phyloP scores from a whole-genome alignment of 2,888 invertebrate species.

The Cylindroiulus punctatus region DNA sequence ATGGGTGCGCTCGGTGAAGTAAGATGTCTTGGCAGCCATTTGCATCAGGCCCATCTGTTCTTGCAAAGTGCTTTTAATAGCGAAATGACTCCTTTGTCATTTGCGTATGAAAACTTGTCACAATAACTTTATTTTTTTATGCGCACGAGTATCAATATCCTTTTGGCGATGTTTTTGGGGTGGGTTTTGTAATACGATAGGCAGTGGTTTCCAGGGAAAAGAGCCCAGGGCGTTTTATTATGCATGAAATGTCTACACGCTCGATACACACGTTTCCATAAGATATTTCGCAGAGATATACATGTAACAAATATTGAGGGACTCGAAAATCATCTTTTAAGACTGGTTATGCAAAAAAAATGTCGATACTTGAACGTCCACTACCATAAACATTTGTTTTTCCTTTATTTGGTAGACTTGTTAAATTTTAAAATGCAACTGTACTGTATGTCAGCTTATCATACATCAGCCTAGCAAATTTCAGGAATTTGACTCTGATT shows the following conservation, averaged over 20 bases:
- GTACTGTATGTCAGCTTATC: background rate
- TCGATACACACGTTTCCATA: background rate
- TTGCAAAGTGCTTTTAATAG: slow-evolving; percentile 21
- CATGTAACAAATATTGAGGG: background rate
- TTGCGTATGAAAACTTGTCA: background rate
- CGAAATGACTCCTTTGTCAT: background rate
- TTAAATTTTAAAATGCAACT: background rate
- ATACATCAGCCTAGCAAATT: background rate
- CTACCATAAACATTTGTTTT: background rate
- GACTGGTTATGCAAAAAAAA: too few relatives aligned
- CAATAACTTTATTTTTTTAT: slow-evolving; percentile 8
- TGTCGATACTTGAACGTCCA: too few relatives aligned
- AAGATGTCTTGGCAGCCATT: slow-evolving; percentile 28
- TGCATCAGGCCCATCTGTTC: slow-evolving; percentile 13
- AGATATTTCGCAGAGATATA: background rate
- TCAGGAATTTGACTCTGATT: background rate
- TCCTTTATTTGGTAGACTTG: background rate
- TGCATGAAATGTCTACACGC: background rate
- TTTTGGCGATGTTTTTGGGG: background rate
- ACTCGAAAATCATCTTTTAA: background rate
- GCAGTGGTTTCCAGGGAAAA: background rate
- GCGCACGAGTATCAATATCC: background rate
- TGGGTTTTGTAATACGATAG: background rate
- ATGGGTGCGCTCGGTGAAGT: slow-evolving; percentile 38
- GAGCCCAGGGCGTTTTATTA: background rate